Evolutionary conservation across 2,113 vertebrate species (phyloP).

Genomic region (Daboia siamensis): DNA sequence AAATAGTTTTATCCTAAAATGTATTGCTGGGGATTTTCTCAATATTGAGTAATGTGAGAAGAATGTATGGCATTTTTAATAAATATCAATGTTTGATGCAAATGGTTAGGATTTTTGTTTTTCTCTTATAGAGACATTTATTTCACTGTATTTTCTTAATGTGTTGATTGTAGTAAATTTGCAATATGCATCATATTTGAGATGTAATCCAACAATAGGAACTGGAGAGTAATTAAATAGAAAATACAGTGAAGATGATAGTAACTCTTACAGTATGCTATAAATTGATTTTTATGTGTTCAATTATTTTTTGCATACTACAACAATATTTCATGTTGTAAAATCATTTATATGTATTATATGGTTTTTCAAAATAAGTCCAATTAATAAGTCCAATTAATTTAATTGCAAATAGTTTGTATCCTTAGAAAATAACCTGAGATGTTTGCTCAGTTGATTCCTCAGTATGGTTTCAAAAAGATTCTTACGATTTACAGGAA

Average conservation of each 20-base stretch:
- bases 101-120: slow-evolving; percentile 7
- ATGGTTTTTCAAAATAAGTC: background rate
- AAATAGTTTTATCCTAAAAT: background rate
- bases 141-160: background rate
- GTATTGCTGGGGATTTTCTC: background rate
- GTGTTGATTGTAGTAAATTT: background rate
- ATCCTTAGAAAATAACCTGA: background rate
- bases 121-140: background rate
- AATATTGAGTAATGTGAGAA: slow-evolving; percentile 2
- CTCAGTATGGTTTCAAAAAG: background rate
- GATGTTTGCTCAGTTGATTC: background rate
- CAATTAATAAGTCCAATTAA: background rate
- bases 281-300: background rate
- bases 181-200: background rate
- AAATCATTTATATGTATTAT: background rate
- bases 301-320: background rate
- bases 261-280: background rate
- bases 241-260: background rate
- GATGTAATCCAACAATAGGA: background rate
- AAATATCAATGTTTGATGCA: background rate
- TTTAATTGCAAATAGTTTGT: background rate
- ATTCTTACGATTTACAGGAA: background rate
- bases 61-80: slow-evolving; percentile 27
- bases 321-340: background rate
- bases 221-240: background rate